Conservation (phyloP, 2,797 vertebrate species). For the Squalus acanthias region DNA sequence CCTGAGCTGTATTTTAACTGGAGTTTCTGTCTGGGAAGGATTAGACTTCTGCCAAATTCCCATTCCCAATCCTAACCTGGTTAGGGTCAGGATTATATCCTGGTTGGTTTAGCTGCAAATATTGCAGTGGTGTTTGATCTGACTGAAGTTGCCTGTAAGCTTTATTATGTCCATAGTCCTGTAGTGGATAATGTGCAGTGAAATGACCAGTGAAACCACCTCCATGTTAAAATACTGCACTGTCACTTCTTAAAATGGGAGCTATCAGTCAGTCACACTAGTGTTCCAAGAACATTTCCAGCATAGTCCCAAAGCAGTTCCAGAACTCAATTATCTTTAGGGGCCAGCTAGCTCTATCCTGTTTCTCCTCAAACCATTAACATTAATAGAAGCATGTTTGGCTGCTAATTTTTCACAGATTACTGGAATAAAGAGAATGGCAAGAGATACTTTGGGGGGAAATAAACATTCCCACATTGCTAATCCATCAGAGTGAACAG, state of each 20-base stretch:
- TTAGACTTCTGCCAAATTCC: neutral
- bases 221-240: neutral
- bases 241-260: neutral
- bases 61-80: neutral
- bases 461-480: slow-evolving; percentile 23
- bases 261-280: neutral
- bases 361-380: slow-evolving; percentile 20
- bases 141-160: neutral
- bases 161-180: neutral
- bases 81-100: neutral
- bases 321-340: neutral
- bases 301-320: neutral
- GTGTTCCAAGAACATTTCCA: slow-evolving; percentile 8
- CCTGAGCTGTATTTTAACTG: neutral
- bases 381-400: neutral
- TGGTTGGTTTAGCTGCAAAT: neutral
- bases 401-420: slow-evolving; percentile 21
- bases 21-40: neutral
- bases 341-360: neutral
- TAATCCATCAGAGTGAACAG: slow-evolving; percentile 9
- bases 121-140: neutral
- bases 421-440: neutral
- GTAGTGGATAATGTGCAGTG: neutral
- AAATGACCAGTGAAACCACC: neutral
- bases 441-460: slow-evolving; percentile 4